These are phyloP conservation scores for Pheosia gnoma DNA, from an alignment of 2,888 invertebrate genomes.

Conservation along the genomic window DNA sequence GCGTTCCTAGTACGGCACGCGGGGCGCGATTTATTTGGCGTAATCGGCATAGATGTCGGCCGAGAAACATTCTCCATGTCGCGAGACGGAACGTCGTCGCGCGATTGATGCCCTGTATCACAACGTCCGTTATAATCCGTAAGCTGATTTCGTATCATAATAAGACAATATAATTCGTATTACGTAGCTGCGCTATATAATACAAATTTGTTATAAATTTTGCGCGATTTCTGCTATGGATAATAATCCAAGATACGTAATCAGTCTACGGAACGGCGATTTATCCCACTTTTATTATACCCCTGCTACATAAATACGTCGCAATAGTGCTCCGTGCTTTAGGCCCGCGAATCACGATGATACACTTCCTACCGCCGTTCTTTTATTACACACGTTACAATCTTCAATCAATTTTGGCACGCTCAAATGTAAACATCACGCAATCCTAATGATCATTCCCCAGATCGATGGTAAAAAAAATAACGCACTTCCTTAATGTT, in stretches of 20 bases:
- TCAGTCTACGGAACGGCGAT: slow-evolving; percentile 34
- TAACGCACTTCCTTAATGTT: slow-evolving; percentile 40
- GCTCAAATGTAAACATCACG: slow-evolving; percentile 39
- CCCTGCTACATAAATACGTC: too few species aligned
- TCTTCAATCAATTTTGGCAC: slow-evolving; percentile 24
- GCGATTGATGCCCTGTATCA: slow-evolving; percentile 62
- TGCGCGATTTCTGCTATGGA: too few species aligned
- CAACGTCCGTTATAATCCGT: slow-evolving; percentile 51
- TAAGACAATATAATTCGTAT: too few species aligned
- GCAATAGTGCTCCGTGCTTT: slow-evolving; percentile 2
- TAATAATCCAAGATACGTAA: too few species aligned
- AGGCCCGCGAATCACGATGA: slow-evolving; percentile 24
- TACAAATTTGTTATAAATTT: too few species aligned
- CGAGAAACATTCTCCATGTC: slow-evolving; percentile 73
- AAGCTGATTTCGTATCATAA: too few species aligned
- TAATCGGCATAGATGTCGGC: slow-evolving; percentile 62
- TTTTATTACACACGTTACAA: slow-evolving; percentile 13
- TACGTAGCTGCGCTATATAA: too few species aligned
- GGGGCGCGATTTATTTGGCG: slow-evolving; percentile 60
- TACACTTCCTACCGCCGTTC: slow-evolving; percentile 25
- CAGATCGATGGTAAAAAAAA: slow-evolving; percentile 31
- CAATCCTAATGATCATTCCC: slow-evolving; percentile 39
- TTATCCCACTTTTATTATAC: slow-evolving; percentile 42
- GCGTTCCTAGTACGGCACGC: slow-evolving; percentile 49
- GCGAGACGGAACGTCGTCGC: slow-evolving; percentile 63